A percentile compares a stretch with the other conserved stretches of the same genome.
Evolutionary conservation across 2,888 invertebrate genomes (phyloP).

Genomic region (Clunio marinus): DNA sequence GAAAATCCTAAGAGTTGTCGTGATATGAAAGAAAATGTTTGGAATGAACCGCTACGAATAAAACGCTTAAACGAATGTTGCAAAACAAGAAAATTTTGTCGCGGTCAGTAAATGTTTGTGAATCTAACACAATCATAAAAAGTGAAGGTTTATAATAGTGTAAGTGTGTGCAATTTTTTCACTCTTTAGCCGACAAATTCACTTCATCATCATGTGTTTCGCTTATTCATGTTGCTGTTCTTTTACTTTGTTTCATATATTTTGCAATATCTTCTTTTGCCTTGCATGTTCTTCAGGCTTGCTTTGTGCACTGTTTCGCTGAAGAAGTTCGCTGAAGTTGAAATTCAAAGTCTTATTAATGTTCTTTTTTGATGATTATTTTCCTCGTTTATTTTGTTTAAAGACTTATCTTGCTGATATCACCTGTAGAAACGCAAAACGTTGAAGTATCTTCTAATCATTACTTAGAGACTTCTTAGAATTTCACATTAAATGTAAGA

Average conservation of each 20-base stretch:
- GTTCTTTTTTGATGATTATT: too few relatives aligned
- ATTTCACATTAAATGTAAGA: too few relatives aligned
- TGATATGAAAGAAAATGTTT: not conserved
- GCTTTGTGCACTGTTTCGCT: not conserved
- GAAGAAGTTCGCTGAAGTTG: too few relatives aligned
- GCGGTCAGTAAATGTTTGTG: too few relatives aligned
- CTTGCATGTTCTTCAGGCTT: not conserved
- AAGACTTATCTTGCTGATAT: too few relatives aligned
- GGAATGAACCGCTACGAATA: not conserved
- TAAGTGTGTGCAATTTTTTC: slow-evolving; percentile 12
- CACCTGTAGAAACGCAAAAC: too few relatives aligned
- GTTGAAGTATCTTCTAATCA: too few relatives aligned
- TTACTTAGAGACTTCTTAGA: too few relatives aligned
- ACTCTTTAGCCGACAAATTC: not conserved
- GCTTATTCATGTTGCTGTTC: not conserved
- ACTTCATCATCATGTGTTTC: not conserved
- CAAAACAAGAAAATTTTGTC: not conserved
- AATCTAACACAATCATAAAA: not conserved
- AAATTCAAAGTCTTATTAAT: too few relatives aligned
- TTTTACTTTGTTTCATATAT: not conserved
- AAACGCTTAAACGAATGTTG: not conserved
- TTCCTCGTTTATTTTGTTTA: too few relatives aligned
- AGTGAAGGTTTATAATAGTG: not conserved
- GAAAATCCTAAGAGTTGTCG: not conserved
- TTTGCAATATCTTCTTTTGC: not conserved